A percentile compares a stretch with the other conserved stretches of the same genome.
These are phyloP conservation scores for Cyphomyrus plagiostoma DNA, from an alignment of 2,113 vertebrate species.

Conservation along the genomic window DNA sequence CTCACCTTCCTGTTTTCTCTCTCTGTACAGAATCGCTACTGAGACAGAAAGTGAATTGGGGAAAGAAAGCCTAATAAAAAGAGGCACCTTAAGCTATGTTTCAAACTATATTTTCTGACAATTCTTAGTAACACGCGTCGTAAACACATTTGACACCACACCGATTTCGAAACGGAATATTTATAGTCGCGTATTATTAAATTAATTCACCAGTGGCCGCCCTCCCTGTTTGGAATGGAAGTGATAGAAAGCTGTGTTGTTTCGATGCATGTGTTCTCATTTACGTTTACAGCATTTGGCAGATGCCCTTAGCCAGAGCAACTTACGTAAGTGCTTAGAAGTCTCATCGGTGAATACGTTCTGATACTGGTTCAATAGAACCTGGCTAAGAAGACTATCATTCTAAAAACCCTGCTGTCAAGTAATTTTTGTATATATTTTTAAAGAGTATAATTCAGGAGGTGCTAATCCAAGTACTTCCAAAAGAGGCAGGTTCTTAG, in stretches of 20 bases:
- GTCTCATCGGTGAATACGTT: too few relatives aligned
- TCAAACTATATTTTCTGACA: not conserved
- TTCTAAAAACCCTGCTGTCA: too few relatives aligned
- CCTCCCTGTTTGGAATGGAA: not conserved
- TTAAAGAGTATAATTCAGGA: too few relatives aligned
- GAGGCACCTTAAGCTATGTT: not conserved
- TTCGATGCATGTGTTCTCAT: not conserved
- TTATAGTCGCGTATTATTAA: not conserved
- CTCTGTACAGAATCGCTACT: not conserved
- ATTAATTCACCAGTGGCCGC: not conserved
- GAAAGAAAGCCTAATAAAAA: not conserved
- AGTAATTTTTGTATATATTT: too few relatives aligned
- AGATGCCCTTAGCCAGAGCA: too few relatives aligned
- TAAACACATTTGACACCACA: not conserved
- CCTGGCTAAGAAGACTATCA: too few relatives aligned
- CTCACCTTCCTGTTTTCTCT: not conserved
- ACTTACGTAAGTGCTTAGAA: too few relatives aligned
- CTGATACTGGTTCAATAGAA: too few relatives aligned
- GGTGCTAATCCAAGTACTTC: too few relatives aligned
- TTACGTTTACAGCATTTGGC: too few relatives aligned
- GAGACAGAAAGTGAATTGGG: not conserved
- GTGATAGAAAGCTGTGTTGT: not conserved
- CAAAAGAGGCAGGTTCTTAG: too few relatives aligned
- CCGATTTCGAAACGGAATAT: not conserved
- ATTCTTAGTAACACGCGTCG: not conserved